Base-by-base conservation (phyloP, 2,797 vertebrate species). In the Apogon hyalosoma region DNA sequence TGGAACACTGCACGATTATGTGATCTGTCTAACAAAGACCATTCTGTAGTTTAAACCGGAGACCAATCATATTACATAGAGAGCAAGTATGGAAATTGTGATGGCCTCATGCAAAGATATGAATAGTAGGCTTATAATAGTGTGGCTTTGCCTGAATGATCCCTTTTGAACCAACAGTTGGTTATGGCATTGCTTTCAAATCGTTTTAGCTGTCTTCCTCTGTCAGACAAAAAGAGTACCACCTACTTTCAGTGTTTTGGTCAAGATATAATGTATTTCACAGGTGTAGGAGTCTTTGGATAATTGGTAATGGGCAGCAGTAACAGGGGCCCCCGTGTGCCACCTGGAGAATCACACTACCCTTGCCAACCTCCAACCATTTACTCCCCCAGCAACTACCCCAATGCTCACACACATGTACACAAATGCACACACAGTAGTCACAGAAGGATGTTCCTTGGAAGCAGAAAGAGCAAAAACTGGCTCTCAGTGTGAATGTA, bases 71-170 rank as follows among this genome's bases (percentile, higher is more conserved):
- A 84, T 84, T 91, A 83, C 83, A 90, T 86, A 79, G 69, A 74
- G 73, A 57, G 61, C 84, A 68, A 53, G 79, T 75, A 82, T 94
- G 93, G 93, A 94, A 94, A 94, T 83, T 80, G 60, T 92, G 87
- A 93, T 88, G 90, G 80, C 75, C 79, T 87, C 86, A 82, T 85
- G 74, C 79, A 84, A 83, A 91, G 90, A 93, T 90, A 90, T 89
- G 87, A 92, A 88, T 85, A 90, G 90, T 88, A 80, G 80, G 67
- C 77, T 76, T 52, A 75, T 92, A 92, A 94, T 93, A 90, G 88
- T 87, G 91, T 72, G 90, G 91, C 79, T 91, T 91, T 70, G 69
- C 85, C 71, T 87, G 80, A 92, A 93, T 72, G 79, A 90, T 91
- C 87, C 79, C 80, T 84, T 91, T 90, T 86, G 78, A 91, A 88